Percentiles rank a stretch among this genome's conserved stretches.
These are phyloP conservation scores for Carterocephalus palaemon DNA, from an alignment of 2,888 invertebrate genomes.

Conservation along the genomic window DNA sequence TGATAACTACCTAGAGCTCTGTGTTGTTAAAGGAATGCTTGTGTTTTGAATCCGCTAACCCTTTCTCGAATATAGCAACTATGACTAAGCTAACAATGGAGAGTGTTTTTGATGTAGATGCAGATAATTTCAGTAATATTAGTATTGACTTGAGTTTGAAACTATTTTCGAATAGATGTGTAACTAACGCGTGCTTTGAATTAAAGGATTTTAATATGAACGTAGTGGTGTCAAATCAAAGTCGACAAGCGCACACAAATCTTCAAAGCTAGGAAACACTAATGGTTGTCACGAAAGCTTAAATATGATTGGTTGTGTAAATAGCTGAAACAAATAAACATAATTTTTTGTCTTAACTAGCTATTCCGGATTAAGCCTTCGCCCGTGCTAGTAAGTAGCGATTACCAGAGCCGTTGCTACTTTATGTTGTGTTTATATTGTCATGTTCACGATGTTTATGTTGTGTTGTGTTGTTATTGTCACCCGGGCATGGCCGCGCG, in stretches of 20 bases:
- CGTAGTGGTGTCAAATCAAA: slow-evolving; percentile 42
- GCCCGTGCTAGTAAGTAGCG: slow-evolving; percentile 98
- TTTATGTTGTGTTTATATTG: slow-evolving; percentile 49
- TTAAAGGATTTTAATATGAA: slow-evolving; percentile 42
- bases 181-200: slow-evolving; percentile 64
- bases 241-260: slow-evolving; percentile 77
- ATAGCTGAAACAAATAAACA: slow-evolving; percentile 36
- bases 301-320: slow-evolving; percentile 53
- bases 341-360: slow-evolving; percentile 83
- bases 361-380: slow-evolving; percentile 99
- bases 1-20: slow-evolving; percentile 37
- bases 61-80: slow-evolving; percentile 34
- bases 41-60: slow-evolving; percentile 35
- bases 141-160: slow-evolving; percentile 32
- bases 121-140: slow-evolving; percentile 27
- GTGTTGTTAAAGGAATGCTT: slow-evolving; percentile 41
- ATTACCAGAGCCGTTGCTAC: slow-evolving; percentile 68
- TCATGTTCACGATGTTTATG: slow-evolving; percentile 40
- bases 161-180: no score
- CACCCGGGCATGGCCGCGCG: slow-evolving; percentile 75
- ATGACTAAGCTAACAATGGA: slow-evolving; percentile 33
- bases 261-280: slow-evolving; percentile 37
- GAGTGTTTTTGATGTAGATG: slow-evolving; percentile 33
- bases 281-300: slow-evolving; percentile 60
- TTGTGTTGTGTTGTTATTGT: slow-evolving; percentile 50